Percentiles rank a stretch among this genome's conserved stretches.
Evolutionary conservation across 2,113 vertebrate species (phyloP).

Genomic region (Alethe castanea): DNA sequence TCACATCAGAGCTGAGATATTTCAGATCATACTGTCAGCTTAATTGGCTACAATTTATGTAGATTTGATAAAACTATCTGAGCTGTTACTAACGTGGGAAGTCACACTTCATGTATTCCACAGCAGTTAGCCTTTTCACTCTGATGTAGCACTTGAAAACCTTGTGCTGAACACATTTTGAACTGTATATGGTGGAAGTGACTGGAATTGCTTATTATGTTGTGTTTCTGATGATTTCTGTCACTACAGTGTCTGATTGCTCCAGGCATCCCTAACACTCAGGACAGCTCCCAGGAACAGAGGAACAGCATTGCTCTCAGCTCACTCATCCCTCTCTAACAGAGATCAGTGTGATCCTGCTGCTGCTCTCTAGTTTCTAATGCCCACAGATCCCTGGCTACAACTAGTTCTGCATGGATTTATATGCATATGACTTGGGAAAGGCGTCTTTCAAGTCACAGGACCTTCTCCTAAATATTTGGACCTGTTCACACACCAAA

Average conservation of each 20-base stretch:
- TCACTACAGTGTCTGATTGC: background rate
- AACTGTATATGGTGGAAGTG: background rate
- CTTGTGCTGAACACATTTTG: background rate
- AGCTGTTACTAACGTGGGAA: constrained; percentile 42
- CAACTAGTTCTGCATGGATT: background rate
- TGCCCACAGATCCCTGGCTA: background rate
- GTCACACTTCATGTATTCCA: background rate
- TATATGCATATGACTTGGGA: fast-evolving
- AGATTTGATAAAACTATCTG: constrained; percentile 40
- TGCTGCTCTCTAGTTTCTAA: background rate
- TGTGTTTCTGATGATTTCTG: background rate
- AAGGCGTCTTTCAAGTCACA: background rate
- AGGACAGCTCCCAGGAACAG: background rate
- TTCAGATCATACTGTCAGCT: constrained; percentile 57
- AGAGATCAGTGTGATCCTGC: background rate
- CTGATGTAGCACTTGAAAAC: background rate
- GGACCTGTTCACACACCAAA: background rate
- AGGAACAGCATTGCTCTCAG: background rate
- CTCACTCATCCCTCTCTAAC: background rate
- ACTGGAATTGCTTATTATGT: constrained; percentile 4
- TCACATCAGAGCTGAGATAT: constrained; percentile 48
- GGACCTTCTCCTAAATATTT: background rate
- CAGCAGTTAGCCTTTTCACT: constrained; percentile 38
- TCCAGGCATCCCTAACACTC: background rate
- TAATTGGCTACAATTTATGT: constrained; percentile 64